A percentile compares a stretch with the other conserved stretches of the same genome.
Evolutionary conservation across 1,140 invertebrate species (phyloP).

Genomic region (Andricus grossulariae): DNA sequence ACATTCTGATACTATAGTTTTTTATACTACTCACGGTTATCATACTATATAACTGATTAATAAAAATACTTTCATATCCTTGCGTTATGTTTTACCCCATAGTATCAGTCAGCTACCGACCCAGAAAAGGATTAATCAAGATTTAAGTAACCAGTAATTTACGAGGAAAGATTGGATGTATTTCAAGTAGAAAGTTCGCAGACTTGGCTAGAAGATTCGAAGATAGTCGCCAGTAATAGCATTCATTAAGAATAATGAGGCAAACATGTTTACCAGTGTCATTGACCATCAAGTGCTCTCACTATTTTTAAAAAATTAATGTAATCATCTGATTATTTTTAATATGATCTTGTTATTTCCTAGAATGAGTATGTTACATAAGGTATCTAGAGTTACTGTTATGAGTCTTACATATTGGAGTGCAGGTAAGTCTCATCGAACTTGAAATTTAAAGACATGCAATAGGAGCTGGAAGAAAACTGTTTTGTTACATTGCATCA

Average conservation of each 20-base stretch:
- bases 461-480: constrained; percentile 22
- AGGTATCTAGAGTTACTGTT: constrained; percentile 12
- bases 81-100: background rate
- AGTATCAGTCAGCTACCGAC: background rate
- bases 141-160: background rate
- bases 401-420: background rate
- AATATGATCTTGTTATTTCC: background rate
- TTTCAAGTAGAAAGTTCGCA: background rate
- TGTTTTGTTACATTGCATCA: constrained; percentile 39
- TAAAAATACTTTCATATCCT: background rate
- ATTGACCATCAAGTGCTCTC: background rate
- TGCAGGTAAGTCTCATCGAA: background rate
- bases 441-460: constrained; percentile 31
- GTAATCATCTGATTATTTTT: background rate
- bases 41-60: background rate
- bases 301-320: no score
- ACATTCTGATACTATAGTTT: background rate
- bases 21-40: background rate
- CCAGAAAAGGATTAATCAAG: background rate
- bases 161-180: background rate
- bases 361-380: background rate
- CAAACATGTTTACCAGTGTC: constrained; percentile 7
- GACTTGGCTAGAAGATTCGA: background rate
- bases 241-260: constrained; percentile 3
- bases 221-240: background rate